These are phyloP conservation scores for Chrysotoxum bicinctum DNA, from an alignment of 2,888 invertebrate species.

Conservation along the genomic window DNA sequence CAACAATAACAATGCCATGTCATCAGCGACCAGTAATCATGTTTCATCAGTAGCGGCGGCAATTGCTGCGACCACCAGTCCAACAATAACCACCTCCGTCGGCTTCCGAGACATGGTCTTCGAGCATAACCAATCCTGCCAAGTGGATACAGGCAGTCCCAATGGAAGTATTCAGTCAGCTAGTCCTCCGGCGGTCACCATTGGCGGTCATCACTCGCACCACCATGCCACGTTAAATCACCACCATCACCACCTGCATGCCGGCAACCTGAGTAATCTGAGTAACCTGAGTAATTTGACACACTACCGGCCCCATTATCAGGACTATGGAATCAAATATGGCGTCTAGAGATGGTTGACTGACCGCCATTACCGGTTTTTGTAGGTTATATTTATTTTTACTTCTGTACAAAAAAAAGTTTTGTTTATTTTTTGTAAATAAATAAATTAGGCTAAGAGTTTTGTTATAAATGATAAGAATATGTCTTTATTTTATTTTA, in stretches of 20 bases:
- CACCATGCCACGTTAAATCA: constrained; percentile 73
- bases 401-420: constrained; percentile 6
- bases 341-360: constrained; percentile 78
- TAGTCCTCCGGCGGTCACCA: constrained; percentile 79
- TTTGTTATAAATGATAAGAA: constrained; percentile 36
- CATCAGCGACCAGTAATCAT: constrained; percentile 74
- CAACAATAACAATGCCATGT: constrained; percentile 71
- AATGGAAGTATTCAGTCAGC: constrained; percentile 81
- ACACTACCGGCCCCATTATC: constrained; percentile 81
- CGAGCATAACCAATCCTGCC: constrained; percentile 81
- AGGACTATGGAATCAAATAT: constrained; percentile 82
- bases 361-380: background rate
- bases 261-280: constrained; percentile 80
- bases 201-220: constrained; percentile 79
- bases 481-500: background rate
- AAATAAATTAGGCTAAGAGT: background rate
- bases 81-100: constrained; percentile 76
- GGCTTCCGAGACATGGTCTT: constrained; percentile 82
- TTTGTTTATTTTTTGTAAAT: constrained; percentile 29
- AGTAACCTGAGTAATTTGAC: constrained; percentile 80
- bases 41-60: constrained; percentile 55
- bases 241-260: constrained; percentile 79
- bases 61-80: constrained; percentile 73
- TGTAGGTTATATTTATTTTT: constrained; percentile 44
- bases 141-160: constrained; percentile 81